Conservation (phyloP, 2,797 vertebrate genomes). For the Anabacerthia variegaticeps region DNA sequence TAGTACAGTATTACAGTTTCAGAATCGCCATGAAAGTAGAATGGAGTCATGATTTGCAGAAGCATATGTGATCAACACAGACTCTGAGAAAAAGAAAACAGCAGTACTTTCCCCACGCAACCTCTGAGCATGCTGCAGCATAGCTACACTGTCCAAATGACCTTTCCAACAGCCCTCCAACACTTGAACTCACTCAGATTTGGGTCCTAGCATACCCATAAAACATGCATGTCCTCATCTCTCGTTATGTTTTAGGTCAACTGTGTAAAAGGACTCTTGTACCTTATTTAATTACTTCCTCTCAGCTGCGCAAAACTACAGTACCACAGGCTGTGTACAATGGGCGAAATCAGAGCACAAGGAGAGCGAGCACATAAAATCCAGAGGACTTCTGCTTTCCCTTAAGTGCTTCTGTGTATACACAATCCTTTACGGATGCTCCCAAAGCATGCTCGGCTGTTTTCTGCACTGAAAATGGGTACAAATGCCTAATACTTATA, state of each 20-base stretch:
- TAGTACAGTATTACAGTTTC: background rate
- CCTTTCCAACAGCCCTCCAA: background rate
- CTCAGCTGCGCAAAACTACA: background rate
- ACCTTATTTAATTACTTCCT: slow-evolving; percentile 3
- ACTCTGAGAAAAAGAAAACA: background rate
- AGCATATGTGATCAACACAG: background rate
- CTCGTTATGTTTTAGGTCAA: background rate
- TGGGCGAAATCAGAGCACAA: background rate
- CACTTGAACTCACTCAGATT: background rate
- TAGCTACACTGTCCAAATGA: background rate
- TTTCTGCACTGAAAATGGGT: background rate
- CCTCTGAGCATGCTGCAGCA: background rate
- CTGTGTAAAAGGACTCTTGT: background rate
- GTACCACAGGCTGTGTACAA: background rate
- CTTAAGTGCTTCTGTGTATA: background rate
- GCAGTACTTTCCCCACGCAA: background rate
- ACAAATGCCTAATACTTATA: background rate
- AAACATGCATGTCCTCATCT: background rate
- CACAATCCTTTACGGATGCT: background rate
- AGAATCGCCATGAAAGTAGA: background rate
- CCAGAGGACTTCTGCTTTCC: background rate
- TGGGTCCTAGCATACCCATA: background rate
- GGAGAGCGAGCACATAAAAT: background rate
- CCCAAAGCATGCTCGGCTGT: background rate
- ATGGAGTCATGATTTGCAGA: background rate